These are phyloP conservation scores for Crepidodera aurea DNA, from an alignment of 2,888 invertebrate genomes.

Conservation along the genomic window DNA sequence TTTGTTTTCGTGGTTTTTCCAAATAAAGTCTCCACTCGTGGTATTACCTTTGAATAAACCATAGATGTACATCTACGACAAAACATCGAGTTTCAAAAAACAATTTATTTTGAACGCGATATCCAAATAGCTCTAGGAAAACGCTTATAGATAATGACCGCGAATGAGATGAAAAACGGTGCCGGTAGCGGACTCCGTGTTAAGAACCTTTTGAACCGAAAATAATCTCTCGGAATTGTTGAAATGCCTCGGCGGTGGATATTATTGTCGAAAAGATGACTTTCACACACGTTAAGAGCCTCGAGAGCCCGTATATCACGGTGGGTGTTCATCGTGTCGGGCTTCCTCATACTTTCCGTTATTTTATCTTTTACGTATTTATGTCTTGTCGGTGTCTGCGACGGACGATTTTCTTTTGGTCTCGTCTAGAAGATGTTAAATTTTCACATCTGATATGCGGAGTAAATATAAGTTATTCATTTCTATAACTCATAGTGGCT, in stretches of 20 bases:
- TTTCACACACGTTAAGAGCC: background rate
- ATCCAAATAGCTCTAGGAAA: background rate
- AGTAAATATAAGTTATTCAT: no score
- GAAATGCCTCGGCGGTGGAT: slow-evolving; percentile 4
- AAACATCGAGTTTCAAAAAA: no score
- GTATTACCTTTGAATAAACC: no score
- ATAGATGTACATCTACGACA: no score
- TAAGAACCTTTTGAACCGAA: slow-evolving; percentile 12
- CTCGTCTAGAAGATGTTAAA: no score
- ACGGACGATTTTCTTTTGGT: no score
- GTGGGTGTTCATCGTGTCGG: background rate
- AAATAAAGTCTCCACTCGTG: no score
- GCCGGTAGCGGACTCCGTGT: background rate
- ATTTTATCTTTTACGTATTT: background rate
- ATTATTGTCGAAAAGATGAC: slow-evolving; percentile 8
- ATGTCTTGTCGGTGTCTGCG: background rate
- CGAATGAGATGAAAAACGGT: background rate
- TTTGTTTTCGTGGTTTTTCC: no score
- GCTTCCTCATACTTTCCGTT: background rate
- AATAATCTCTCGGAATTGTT: slow-evolving; percentile 8
- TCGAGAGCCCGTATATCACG: background rate
- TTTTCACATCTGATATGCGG: no score
- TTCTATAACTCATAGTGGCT: no score
- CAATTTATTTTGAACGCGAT: background rate
- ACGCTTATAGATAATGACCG: background rate